Evolutionary conservation across 2,113 vertebrate species (phyloP).

Genomic region (Crotalus viridis): DNA sequence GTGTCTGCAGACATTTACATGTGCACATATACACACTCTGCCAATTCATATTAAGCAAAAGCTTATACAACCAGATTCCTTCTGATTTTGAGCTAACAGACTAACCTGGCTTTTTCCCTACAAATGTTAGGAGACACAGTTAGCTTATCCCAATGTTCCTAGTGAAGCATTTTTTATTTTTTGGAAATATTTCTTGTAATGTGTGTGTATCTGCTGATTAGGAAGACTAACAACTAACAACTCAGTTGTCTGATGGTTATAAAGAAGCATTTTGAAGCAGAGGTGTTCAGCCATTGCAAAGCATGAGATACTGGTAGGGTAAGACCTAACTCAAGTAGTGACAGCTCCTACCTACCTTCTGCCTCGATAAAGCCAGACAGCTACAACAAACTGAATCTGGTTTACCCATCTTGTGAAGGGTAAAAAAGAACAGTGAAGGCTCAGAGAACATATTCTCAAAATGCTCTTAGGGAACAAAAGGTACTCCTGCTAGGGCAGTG

Average conservation of each 20-base stretch:
- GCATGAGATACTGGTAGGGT: background rate
- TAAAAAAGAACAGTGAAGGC: background rate
- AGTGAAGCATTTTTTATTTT: background rate
- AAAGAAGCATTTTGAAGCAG: background rate
- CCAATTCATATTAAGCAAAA: background rate
- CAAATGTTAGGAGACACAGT: background rate
- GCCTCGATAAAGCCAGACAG: background rate
- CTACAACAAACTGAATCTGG: background rate
- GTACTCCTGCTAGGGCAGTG: background rate
- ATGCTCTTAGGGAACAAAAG: background rate
- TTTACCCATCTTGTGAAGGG: background rate
- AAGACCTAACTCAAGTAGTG: background rate
- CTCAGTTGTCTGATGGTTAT: background rate
- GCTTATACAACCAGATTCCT: background rate
- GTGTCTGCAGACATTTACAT: no score
- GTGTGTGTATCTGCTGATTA: background rate
- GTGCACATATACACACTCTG: no score
- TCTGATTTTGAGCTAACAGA: background rate
- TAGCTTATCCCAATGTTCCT: background rate
- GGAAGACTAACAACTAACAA: background rate
- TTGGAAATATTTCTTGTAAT: background rate
- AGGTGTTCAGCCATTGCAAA: background rate
- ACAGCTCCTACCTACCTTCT: background rate
- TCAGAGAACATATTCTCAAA: background rate
- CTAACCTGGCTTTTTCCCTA: background rate